Evolutionary conservation across 1,140 invertebrate species (phyloP).

Genomic region (Plectrocnemia conspersa): DNA sequence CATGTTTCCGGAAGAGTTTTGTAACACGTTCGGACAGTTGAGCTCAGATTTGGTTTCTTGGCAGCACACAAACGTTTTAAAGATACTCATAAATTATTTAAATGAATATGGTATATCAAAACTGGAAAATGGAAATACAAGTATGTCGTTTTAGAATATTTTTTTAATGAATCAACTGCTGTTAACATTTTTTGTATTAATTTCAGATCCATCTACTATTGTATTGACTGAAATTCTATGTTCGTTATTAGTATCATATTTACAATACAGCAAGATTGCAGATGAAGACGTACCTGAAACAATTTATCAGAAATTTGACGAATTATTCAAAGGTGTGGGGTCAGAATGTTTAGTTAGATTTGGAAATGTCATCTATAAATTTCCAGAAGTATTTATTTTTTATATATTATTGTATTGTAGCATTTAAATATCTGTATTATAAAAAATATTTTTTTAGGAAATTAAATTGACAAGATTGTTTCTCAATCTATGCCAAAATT

Average conservation of each 20-base stretch:
- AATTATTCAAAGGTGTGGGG: constrained; percentile 36
- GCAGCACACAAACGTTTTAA: constrained; percentile 26
- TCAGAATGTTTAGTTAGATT: constrained; percentile 18
- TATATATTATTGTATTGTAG: neutral
- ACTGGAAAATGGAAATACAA: neutral
- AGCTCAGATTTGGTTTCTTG: constrained; percentile 25
- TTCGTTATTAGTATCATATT: constrained; percentile 13
- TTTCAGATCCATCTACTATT: constrained; percentile 22
- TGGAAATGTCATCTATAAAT: constrained; percentile 1
- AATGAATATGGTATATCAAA: constrained; percentile 11
- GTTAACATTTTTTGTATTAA: neutral
- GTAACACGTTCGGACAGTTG: constrained; percentile 26
- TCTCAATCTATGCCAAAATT: constrained; percentile 22
- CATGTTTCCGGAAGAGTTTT: constrained; percentile 23
- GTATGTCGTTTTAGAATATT: neutral
- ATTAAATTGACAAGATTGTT: constrained; percentile 9
- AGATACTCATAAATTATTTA: constrained; percentile 17
- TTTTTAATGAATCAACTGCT: neutral
- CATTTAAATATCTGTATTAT: neutral
- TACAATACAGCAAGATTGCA: constrained; percentile 23
- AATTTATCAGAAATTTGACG: constrained; percentile 38
- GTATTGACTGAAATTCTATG: constrained; percentile 18
- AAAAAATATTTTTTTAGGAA: constrained; percentile 23
- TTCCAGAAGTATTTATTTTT: constrained; percentile 17
- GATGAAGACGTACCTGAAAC: constrained; percentile 23